Conservation (phyloP, 2,888 invertebrate genomes). For the Carcina quercana region DNA sequence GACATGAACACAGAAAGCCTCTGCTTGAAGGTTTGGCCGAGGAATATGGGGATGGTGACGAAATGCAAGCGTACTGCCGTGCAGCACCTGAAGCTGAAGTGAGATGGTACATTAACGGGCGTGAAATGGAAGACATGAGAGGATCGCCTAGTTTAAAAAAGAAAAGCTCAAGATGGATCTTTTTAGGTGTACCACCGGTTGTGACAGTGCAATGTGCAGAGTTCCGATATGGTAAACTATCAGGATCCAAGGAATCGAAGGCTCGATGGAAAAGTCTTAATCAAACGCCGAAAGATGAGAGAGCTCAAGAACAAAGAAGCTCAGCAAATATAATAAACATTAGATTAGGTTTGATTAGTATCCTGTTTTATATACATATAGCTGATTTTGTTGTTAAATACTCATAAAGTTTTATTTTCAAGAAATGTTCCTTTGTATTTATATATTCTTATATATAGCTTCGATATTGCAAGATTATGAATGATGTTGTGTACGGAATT, state of each 20-base stretch:
- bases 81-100: slow-evolving; percentile 45
- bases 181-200: slow-evolving; percentile 61
- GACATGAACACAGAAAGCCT: slow-evolving; percentile 43
- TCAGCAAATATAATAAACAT: slow-evolving; percentile 8
- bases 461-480: no score
- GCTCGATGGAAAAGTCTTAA: slow-evolving; percentile 48
- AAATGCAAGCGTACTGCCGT: slow-evolving; percentile 52
- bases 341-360: slow-evolving; percentile 9
- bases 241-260: slow-evolving; percentile 44
- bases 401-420: no score
- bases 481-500: no score
- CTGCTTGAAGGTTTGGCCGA: slow-evolving; percentile 46
- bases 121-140: slow-evolving; percentile 38
- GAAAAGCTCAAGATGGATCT: slow-evolving; percentile 36
- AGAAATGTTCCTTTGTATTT: slow-evolving; percentile 8
- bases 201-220: slow-evolving; percentile 68
- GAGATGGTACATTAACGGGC: slow-evolving; percentile 58
- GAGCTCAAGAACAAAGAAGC: slow-evolving; percentile 30
- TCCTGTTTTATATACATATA: slow-evolving; percentile 15
- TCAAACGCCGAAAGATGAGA: slow-evolving; percentile 22
- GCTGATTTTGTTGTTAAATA: background rate
- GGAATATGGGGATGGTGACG: slow-evolving; percentile 48
- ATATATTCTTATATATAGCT: no score
- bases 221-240: slow-evolving; percentile 60
- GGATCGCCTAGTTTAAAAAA: slow-evolving; percentile 36